phyloP scores from a whole-genome alignment of 2,113 vertebrate genomes.

The Chiloscyllium plagiosum region DNA sequence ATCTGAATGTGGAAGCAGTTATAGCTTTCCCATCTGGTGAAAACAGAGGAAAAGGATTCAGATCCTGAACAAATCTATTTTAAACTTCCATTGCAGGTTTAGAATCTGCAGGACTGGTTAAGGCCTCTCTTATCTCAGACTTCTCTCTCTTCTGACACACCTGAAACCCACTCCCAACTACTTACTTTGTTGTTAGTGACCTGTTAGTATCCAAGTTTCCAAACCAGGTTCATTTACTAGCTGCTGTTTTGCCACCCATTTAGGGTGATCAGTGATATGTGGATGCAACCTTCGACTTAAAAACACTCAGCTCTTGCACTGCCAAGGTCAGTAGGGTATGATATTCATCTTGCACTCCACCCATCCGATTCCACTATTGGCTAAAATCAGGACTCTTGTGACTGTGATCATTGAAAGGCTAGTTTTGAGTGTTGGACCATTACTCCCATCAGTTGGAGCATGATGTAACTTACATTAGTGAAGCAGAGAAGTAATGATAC shows the following conservation, averaged over 20 bases:
- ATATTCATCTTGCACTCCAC: not conserved
- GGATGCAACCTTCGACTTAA: not conserved
- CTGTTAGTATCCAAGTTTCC: not conserved
- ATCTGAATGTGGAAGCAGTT: not conserved
- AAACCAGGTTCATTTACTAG: not conserved
- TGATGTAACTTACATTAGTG: not conserved
- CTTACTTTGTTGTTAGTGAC: not conserved
- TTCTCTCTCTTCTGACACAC: too few species aligned
- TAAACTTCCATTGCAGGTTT: not conserved
- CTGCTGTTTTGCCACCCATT: not conserved
- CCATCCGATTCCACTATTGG: not conserved
- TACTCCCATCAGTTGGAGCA: not conserved
- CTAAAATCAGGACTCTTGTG: not conserved
- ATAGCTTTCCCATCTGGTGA: not conserved
- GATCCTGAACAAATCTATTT: not conserved
- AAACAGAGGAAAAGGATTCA: not conserved
- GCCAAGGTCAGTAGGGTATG: not conserved
- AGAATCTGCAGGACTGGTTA: not conserved
- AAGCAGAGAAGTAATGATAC: not conserved
- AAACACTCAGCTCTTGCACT: not conserved
- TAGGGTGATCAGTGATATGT: not conserved
- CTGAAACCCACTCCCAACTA: not conserved
- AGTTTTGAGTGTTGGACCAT: not conserved
- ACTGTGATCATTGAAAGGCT: not conserved
- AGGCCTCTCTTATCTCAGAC: not conserved